These are phyloP conservation scores for Dufourea novaeangliae DNA, from an alignment of 1,140 invertebrate genomes.

Conservation along the genomic window DNA sequence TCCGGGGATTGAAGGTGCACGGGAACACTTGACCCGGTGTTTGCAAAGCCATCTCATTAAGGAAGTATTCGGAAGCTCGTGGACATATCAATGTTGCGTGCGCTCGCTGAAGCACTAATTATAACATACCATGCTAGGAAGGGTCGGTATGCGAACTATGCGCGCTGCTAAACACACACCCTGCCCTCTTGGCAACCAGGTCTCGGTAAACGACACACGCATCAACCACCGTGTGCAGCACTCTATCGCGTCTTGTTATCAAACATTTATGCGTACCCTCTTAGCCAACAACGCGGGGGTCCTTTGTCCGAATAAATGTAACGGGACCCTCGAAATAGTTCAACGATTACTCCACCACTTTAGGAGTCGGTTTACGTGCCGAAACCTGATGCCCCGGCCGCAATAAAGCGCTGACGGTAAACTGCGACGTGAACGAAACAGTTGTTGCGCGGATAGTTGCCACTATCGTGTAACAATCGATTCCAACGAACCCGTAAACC, in stretches of 20 bases:
- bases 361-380: neutral
- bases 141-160: conserved; percentile 68
- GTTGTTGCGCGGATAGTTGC: neutral
- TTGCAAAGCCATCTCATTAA: conserved; percentile 67
- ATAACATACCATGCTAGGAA: conserved; percentile 71
- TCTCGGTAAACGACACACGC: conserved; percentile 22
- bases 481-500: neutral
- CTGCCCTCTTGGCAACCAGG: neutral
- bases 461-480: neutral
- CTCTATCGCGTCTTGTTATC: conserved; percentile 52
- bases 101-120: conserved; percentile 63
- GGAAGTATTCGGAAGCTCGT: conserved; percentile 65
- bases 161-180: conserved; percentile 34
- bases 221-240: neutral
- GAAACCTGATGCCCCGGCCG: neutral
- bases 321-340: conserved; percentile 11
- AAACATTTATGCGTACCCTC: conserved; percentile 54
- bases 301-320: conserved; percentile 43
- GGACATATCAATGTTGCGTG: conserved; percentile 70
- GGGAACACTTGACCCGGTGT: conserved; percentile 58
- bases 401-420: neutral
- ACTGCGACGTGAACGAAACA: neutral
- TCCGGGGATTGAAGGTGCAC: conserved; percentile 3
- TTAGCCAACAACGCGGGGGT: conserved; percentile 2
- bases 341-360: neutral